Evolutionary conservation across 2,113 vertebrate species (phyloP), one percentile per base, ranked within the genome.

Genomic region (Hippocampus abdominalis): DNA sequence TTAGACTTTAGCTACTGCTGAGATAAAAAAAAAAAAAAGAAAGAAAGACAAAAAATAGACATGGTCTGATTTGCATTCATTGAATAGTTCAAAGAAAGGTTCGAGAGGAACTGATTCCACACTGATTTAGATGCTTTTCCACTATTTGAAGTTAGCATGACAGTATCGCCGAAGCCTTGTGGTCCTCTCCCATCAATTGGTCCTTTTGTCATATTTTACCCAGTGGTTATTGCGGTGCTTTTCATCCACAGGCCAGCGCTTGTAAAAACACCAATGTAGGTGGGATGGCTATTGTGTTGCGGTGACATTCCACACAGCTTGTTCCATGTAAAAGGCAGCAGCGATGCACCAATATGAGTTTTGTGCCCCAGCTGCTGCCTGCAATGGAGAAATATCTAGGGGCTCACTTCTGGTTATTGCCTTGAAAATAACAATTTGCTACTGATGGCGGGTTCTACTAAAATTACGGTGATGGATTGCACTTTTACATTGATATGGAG

Each of bases 31-130:
- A 32, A 6, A 36, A 36, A 6, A 0, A 36, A 36, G n/a, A n/a
- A n/a, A n/a, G n/a, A n/a, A n/a, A n/a, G n/a, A n/a, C n/a, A n/a
- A 86, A 85, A 87, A 87, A 90, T 83, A 79, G 78, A 79, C 71
- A 9, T 68, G 69, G 69, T 81, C 81, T 83, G 74, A 87, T 4
- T 83, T 86, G 78, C 79, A 87, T 88, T 87, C 77, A 81, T 77
- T 75, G 68, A 74, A 79, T 81, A 71, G 73, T 87, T 89, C 77
- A 89, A 89, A 89, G 86, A 53, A 72, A 79, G 77, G 77, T 82
- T 74, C n/a, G 27, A 62, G 36, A 70, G 78, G 27, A 27, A 57
- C 72, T 61, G 40, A 8, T 44, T 75, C 64, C 46, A 2, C 13
- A 1, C 46, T 59, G 25, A 64, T 72, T 29, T 36, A 12, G 21